A percentile compares a stretch with the other conserved stretches of the same genome.
phyloP scores from a whole-genome alignment of 2,888 invertebrate genomes.

The Tetrapedia diversipes region DNA sequence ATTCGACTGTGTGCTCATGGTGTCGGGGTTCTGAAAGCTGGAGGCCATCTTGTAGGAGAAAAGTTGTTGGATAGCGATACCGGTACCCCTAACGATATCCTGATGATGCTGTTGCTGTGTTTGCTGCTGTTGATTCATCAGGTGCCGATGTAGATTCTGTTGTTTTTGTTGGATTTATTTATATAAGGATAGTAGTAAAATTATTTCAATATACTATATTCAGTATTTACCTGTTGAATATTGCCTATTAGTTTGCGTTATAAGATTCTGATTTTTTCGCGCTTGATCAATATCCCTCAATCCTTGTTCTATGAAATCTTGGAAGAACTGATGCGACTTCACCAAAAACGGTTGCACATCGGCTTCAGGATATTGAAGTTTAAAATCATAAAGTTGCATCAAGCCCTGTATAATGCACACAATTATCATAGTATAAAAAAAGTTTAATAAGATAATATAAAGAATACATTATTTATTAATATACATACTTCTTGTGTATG shows the following conservation, averaged over 20 bases:
- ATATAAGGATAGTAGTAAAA: neutral
- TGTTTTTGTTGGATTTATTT: slow-evolving; percentile 46
- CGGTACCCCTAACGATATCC: slow-evolving; percentile 85
- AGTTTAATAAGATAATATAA: too few relatives aligned
- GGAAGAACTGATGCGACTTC: slow-evolving; percentile 93
- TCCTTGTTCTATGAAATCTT: slow-evolving; percentile 92
- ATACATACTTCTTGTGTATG: slow-evolving; percentile 86
- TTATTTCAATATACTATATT: neutral
- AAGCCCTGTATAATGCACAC: slow-evolving; percentile 86
- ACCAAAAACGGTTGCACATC: slow-evolving; percentile 92
- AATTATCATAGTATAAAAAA: neutral
- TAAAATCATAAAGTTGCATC: slow-evolving; percentile 90
- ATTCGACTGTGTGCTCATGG: slow-evolving; percentile 87
- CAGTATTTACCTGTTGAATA: slow-evolving; percentile 70
- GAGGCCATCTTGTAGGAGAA: slow-evolving; percentile 94
- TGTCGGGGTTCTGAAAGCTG: slow-evolving; percentile 90
- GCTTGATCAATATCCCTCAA: slow-evolving; percentile 86
- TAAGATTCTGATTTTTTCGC: slow-evolving; percentile 78
- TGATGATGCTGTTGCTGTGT: slow-evolving; percentile 81
- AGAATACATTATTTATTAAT: slow-evolving; percentile 2
- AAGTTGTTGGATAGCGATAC: slow-evolving; percentile 88
- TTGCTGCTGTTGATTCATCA: slow-evolving; percentile 80
- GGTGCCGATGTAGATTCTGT: slow-evolving; percentile 76
- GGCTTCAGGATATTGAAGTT: slow-evolving; percentile 90
- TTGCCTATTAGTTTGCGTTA: slow-evolving; percentile 74